phyloP scores from a whole-genome alignment of 2,113 vertebrate species.

The Nettapus auritus region DNA sequence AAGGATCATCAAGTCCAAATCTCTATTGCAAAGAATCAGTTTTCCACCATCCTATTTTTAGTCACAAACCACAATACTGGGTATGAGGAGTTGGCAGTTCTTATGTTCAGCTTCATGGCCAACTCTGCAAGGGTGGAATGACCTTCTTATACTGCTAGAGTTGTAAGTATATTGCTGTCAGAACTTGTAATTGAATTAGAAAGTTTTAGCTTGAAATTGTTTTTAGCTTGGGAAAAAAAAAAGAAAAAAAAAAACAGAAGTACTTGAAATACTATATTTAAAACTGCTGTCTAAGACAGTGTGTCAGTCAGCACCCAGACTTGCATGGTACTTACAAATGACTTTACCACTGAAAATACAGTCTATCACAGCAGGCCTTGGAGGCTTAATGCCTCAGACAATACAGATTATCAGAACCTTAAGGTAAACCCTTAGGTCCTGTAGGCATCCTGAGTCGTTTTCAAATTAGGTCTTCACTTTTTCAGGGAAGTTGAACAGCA shows the following conservation, averaged over 20 bases:
- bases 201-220: background rate
- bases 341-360: background rate
- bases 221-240: background rate
- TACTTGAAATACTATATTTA: background rate
- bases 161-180: background rate
- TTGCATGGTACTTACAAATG: rapidly evolving
- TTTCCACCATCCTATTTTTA: background rate
- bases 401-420: background rate
- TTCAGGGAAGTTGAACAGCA: background rate
- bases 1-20: no score
- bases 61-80: background rate
- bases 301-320: background rate
- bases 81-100: background rate
- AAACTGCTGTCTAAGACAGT: background rate
- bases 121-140: background rate
- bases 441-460: background rate
- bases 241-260: background rate
- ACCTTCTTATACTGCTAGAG: background rate
- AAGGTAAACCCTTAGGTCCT: background rate
- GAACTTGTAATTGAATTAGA: background rate
- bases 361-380: background rate
- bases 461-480: background rate
- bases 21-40: background rate
- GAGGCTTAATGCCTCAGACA: background rate
- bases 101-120: background rate